Base-by-base conservation (phyloP, 1,140 invertebrate species). In the Caenorhabditis brenneri region DNA sequence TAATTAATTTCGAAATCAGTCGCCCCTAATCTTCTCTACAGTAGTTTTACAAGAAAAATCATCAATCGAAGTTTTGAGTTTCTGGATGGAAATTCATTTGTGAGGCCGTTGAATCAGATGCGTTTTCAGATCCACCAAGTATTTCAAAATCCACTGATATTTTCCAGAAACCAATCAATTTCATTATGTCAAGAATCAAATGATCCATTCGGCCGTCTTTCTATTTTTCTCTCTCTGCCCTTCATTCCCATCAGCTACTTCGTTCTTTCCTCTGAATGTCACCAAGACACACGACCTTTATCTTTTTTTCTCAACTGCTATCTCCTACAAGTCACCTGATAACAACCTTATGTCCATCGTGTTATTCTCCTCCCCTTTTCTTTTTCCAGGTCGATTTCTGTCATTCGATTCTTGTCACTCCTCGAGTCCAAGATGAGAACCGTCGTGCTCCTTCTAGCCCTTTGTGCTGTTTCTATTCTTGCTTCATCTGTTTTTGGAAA, bases 391-490 rank as follows among this genome's bases (percentile, higher is more conserved):
- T 36, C 58, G 7, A 4, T n/a, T 31, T 22, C 1, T 0, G 5
- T 74, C 65, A 74, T 15, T 74, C 65, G 60, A 65, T 27, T 42
- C 36, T 33, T 19, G 55, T 27, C 55, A 29, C 24, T 74, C 29
- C 5, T n/a, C n/a, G n/a, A n/a, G 36, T n/a, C 24, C 65, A 24
- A 42, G 36, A 82, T 82, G 81, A 69, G 46, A 74, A 51, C 51
- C 53, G n/a, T 81, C 15, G 36, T 79, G 22, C 48, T 79, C 33
- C 49, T 81, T 36, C 36, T 79, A 22, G 60, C 60, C 10, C 81
- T 85, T 22, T 65, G 86, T 36, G 51, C 69, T n/a, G 16, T 74
- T 27, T 27, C 53, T 55, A 46, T 83, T 48, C 81, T 85, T 1
- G 69, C 65, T 7, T 84, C 51, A 19, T 53, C 51, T 2, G 80